A percentile compares a stretch with the other conserved stretches of the same genome.
Conservation (phyloP, 37 sponge, comb jelly and placozoan genomes). For the Ephydatia muelleri region DNA sequence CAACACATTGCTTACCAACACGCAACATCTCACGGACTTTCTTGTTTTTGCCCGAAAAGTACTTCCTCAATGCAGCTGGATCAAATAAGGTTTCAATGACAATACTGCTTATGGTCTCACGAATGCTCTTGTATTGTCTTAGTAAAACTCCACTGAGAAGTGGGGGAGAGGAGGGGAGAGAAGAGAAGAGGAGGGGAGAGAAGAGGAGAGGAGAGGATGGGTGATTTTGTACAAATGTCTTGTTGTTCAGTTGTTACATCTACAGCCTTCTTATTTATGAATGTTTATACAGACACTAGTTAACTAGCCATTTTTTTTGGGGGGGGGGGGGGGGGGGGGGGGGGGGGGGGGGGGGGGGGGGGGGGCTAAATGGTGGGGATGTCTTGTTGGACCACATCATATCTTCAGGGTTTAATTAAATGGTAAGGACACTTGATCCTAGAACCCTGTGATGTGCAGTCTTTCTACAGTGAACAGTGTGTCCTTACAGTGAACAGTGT, state of each 20-base stretch:
- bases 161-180: neutral
- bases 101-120: constrained; percentile 45
- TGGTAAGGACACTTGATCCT: too few species aligned
- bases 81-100: constrained; percentile 74
- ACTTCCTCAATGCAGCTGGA: constrained; percentile 45
- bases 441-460: too few species aligned
- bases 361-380: too few species aligned
- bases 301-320: too few species aligned
- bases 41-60: constrained; percentile 41
- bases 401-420: neutral
- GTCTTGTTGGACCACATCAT: neutral
- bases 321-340: too few species aligned
- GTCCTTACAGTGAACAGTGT: too few species aligned
- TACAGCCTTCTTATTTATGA: neutral
- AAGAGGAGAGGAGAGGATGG: neutral
- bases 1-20: constrained; percentile 7
- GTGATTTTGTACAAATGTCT: neutral
- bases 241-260: neutral
- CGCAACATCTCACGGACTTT: constrained; percentile 35
- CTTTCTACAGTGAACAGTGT: too few species aligned
- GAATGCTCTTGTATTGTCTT: constrained; percentile 63
- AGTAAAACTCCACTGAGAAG: constrained; percentile 71
- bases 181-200: neutral
- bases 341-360: neutral
- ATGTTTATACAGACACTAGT: neutral